Base-by-base conservation (phyloP, 2,797 vertebrate species). In the Argentina silus region DNA sequence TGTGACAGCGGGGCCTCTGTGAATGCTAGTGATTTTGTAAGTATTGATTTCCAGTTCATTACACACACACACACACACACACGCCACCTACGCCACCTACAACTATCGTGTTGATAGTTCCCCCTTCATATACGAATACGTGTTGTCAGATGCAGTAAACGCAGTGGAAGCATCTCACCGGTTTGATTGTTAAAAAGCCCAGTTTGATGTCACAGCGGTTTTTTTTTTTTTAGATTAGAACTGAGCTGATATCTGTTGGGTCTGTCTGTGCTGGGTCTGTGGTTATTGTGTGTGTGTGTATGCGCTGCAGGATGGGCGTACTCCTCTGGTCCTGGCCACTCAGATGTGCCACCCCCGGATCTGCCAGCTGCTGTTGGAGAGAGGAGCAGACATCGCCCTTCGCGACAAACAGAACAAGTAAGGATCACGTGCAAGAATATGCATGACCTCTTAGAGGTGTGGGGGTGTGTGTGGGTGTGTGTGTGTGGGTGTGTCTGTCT, bases 351-450 rank as follows among this genome's bases (percentile, higher is more conserved):
- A 96, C 80, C 96, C 97, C 15, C 75, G 80, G 0, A 93, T 97
- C 36, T 99, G 98, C 78, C 95, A 98, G 81, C 92, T 98, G 78
- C 93, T 99, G 62, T 84, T 99, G 14, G 98, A 99, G 51, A 90
- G 95, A 73, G 96, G 97, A 6, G 96, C 97, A 0, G 95, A 99
- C 11, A 87, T 98, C 69, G 92, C 95, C 53, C 86, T 92, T 79
- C 92, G 94, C 78, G 98, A 99, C 93, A 99, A 98, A 82, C 97
- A 98, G 76, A 96, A 95, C 90, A 97, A 97, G 98, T 99, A 85
- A 88, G 51, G 3, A 6, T 36, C 27, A 36, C 1, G 27, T 36
- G 2, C 27, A 36, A 36, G 27, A 36, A 36, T 36, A 36, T 36
- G 27, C 27, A 1, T 36, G 27, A 36, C 27, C 27, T 36, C 4